Evolutionary conservation across 2,888 invertebrate genomes (phyloP).

Genomic region (Eilema sororculum): DNA sequence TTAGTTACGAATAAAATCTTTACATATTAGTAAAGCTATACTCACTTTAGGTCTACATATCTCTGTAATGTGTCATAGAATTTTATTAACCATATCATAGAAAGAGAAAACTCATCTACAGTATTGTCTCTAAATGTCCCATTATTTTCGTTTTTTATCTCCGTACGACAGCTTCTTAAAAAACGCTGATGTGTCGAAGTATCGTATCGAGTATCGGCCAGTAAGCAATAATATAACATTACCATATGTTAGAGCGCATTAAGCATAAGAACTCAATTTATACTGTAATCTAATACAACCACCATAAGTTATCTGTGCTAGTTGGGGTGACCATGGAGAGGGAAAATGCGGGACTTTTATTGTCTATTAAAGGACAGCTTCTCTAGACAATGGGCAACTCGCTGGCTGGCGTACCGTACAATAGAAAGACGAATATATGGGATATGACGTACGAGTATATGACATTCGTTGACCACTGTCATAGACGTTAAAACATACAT

Average conservation of each 20-base stretch:
- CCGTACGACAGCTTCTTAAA: conserved; percentile 5
- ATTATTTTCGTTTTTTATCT: conserved; percentile 9
- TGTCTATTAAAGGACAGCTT: too few relatives aligned
- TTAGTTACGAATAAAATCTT: too few relatives aligned
- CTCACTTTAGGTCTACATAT: background rate
- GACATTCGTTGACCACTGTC: too few relatives aligned
- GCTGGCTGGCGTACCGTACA: too few relatives aligned
- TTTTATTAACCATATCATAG: background rate
- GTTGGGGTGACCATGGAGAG: conserved; percentile 35
- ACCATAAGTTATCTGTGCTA: conserved; percentile 59
- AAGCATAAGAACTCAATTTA: conserved; percentile 64
- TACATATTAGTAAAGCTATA: too few relatives aligned
- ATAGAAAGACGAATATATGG: too few relatives aligned
- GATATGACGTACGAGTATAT: too few relatives aligned
- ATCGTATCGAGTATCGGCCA: conserved; percentile 23
- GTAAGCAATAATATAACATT: conserved; percentile 42
- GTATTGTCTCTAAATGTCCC: background rate
- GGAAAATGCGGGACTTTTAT: background rate
- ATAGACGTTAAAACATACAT: too few relatives aligned
- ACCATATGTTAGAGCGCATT: conserved; percentile 53
- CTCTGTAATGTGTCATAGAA: background rate
- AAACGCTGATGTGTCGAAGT: conserved; percentile 24
- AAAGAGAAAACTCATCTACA: background rate
- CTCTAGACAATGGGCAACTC: too few relatives aligned
- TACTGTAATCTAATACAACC: conserved; percentile 72